Conservation (phyloP, 2,113 vertebrate genomes). For the Halcyon senegalensis region DNA sequence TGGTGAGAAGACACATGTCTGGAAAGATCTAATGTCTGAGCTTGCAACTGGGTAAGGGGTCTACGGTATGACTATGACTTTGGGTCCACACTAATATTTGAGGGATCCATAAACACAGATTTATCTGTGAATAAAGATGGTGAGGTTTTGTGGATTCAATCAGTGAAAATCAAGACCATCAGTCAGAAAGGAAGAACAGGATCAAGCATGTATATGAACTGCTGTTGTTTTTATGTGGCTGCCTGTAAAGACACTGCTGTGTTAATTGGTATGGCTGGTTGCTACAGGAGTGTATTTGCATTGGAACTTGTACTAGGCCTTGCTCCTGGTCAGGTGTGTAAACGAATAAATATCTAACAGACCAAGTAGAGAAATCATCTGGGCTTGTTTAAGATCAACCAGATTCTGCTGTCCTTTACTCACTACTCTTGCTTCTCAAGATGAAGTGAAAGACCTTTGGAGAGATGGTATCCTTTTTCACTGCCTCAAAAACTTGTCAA, state of each 20-base stretch:
- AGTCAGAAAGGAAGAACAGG: background rate
- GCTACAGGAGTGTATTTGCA: too few species aligned
- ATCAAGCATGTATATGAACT: background rate
- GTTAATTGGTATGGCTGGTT: background rate
- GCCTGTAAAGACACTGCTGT: background rate
- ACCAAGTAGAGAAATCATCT: background rate
- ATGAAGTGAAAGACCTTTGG: background rate
- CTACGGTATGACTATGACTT: background rate
- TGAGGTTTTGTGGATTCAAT: background rate
- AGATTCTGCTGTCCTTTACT: background rate
- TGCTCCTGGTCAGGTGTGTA: accelerated
- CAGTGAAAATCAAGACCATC: background rate
- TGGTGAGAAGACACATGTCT: background rate
- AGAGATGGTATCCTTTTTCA: background rate
- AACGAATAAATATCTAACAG: background rate
- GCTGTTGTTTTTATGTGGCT: too few species aligned
- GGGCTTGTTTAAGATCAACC: background rate
- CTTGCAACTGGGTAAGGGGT: background rate
- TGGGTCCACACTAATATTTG: background rate
- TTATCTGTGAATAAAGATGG: background rate
- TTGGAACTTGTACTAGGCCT: background rate
- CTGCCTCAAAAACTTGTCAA: background rate
- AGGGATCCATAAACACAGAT: background rate
- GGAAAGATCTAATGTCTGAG: background rate
- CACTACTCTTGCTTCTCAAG: background rate